These are phyloP conservation scores for Tachuris rubrigastra DNA, from an alignment of 2,113 vertebrate species.

Conservation along the genomic window DNA sequence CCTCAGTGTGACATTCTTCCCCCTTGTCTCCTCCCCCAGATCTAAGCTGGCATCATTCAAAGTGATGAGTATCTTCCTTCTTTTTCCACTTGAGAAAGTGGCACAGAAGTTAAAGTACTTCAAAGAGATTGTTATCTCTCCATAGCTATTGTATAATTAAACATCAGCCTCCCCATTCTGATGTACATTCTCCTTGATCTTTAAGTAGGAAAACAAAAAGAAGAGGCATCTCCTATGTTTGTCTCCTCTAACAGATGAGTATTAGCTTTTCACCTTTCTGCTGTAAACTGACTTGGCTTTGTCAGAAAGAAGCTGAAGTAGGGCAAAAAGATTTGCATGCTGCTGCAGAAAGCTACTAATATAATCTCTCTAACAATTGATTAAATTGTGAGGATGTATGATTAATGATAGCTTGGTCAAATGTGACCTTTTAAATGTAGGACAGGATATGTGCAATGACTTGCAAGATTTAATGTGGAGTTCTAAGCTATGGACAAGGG, in stretches of 20 bases:
- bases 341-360: neutral
- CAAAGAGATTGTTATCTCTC: constrained; percentile 46
- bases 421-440: constrained; percentile 41
- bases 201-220: constrained; percentile 15
- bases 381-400: neutral
- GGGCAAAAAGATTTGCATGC: neutral
- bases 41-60: constrained; percentile 25
- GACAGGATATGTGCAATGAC: neutral
- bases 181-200: constrained; percentile 46
- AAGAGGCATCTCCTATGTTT: neutral
- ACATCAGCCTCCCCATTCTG: neutral
- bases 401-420: constrained; percentile 35
- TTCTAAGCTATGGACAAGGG: neutral
- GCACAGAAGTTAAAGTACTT: constrained; percentile 44
- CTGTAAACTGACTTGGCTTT: neutral
- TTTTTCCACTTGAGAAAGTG: constrained; percentile 28
- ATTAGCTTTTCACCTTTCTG: neutral
- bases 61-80: constrained; percentile 25
- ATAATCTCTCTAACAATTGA: neutral
- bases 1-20: constrained; percentile 3
- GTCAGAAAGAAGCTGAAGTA: neutral
- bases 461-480: constrained; percentile 23
- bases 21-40: constrained; percentile 7
- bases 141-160: constrained; percentile 62
- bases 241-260: neutral